Evolutionary conservation across 2,113 vertebrate genomes (phyloP), one percentile per base, ranked within the genome.

Genomic region (Fregetta grallaria): DNA sequence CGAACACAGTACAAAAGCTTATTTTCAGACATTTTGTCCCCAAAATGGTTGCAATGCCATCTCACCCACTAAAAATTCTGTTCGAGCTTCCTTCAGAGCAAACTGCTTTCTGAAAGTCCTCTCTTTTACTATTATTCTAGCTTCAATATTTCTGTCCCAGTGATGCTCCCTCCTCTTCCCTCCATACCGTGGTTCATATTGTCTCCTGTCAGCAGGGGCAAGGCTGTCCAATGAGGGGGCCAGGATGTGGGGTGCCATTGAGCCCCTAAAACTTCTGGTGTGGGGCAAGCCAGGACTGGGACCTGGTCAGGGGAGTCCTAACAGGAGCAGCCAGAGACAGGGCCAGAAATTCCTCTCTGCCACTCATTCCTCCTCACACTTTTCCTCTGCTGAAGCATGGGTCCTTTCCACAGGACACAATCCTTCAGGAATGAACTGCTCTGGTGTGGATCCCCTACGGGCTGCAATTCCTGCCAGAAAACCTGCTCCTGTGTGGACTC

Each of bases 201-300:
- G 8, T 36, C 7, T 76, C 7, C 23, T 44, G 13, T 56, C 36
- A 52, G 30, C 26, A 52, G 30, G 5, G 10, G 7, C 25, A 47
- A 13, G 15, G 40, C 10, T 63, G 11, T 18, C 15, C 19, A 18
- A 6, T 26, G n/a, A 76, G 2, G 4, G 13, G 2, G 1, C 1
- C 36, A 62, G 29, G 3, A 4, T 36, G 7, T 29, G 10, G 5
- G 4, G 7, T 59, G 7, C 27, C 10, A 8, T 1, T 68, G 21
- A 68, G 8, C 5, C 12, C 15, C 45, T 77, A 49, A 77, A 55
- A 74, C 6, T 50, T 61, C 29, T 74, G 16, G 1, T 63, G 6
- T 40, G 38, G 16, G 17, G 18, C 4, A 67, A 84, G 20, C 15
- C 27, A 58, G 17, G 7, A 5, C 17, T 44, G 30, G 9, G 9